phyloP scores from a whole-genome alignment of 1,140 invertebrate genomes.

The Drosophila lacteicornis region DNA sequence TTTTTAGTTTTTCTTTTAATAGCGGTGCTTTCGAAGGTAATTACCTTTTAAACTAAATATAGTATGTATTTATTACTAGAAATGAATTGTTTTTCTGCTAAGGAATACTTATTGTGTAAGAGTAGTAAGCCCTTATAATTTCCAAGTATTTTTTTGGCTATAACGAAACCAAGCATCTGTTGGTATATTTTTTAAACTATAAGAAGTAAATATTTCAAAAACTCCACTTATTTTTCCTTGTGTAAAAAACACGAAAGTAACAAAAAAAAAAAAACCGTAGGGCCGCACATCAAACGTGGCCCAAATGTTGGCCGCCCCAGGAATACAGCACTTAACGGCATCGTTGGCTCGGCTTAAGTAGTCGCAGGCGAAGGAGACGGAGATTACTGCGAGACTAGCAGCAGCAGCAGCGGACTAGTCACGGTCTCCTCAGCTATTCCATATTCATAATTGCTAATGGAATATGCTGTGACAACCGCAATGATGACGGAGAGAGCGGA shows the following conservation, averaged over 20 bases:
- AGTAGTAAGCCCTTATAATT: neutral
- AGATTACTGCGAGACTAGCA: conserved; percentile 45
- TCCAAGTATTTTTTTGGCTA: neutral
- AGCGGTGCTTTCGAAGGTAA: neutral
- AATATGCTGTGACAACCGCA: conserved; percentile 77
- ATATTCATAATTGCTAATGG: conserved; percentile 85
- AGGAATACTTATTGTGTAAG: too few relatives aligned
- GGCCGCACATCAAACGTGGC: conserved; percentile 44
- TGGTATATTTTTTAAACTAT: neutral
- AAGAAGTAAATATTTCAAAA: too few relatives aligned
- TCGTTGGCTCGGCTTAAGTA: conserved; percentile 75
- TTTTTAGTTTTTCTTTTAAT: neutral
- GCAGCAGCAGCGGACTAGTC: conserved; percentile 51
- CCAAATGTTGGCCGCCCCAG: conserved; percentile 35
- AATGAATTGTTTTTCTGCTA: neutral
- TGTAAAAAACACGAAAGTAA: neutral
- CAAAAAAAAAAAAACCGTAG: neutral
- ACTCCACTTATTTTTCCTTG: neutral
- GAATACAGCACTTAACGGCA: conserved; percentile 67
- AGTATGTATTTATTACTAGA: neutral
- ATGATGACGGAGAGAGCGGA: conserved; percentile 33
- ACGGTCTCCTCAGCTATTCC: conserved; percentile 64
- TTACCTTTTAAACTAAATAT: neutral
- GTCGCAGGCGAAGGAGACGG: conserved; percentile 32
- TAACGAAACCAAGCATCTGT: too few relatives aligned